These are phyloP conservation scores for Brachionus sp. DNA, from an alignment of 1,140 invertebrate genomes.

Conservation along the genomic window DNA sequence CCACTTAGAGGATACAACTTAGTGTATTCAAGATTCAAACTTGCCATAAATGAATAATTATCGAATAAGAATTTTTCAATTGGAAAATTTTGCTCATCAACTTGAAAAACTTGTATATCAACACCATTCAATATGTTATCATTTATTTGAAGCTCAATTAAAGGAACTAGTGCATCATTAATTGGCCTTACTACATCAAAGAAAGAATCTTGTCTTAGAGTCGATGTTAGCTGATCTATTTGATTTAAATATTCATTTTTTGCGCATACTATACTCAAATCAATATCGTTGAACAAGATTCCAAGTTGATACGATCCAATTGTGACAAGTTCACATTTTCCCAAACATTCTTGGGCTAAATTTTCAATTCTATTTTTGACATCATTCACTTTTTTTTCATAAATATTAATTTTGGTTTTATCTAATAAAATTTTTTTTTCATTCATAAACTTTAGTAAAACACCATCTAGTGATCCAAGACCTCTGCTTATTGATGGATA, in stretches of 20 bases:
- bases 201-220: background rate
- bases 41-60: background rate
- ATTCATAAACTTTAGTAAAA: slow-evolving; percentile 3
- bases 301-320: slow-evolving; percentile 19
- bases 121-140: background rate
- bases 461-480: background rate
- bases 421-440: background rate
- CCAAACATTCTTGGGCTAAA: background rate
- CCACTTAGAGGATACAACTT: background rate
- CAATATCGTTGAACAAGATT: slow-evolving; percentile 1
- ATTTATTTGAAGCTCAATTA: slow-evolving; percentile 9
- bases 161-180: slow-evolving; percentile 26
- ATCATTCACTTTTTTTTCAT: background rate
- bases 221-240: background rate
- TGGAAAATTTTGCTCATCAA: background rate
- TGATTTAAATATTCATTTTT: background rate
- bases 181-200: background rate
- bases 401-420: background rate
- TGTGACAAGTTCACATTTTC: background rate
- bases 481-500: background rate
- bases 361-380: slow-evolving; percentile 6
- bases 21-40: background rate
- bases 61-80: background rate
- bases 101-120: slow-evolving; percentile 30
- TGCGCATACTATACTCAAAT: background rate